Base-by-base conservation (phyloP, 2,888 invertebrate species). In the Gastrophysa polygoni region DNA sequence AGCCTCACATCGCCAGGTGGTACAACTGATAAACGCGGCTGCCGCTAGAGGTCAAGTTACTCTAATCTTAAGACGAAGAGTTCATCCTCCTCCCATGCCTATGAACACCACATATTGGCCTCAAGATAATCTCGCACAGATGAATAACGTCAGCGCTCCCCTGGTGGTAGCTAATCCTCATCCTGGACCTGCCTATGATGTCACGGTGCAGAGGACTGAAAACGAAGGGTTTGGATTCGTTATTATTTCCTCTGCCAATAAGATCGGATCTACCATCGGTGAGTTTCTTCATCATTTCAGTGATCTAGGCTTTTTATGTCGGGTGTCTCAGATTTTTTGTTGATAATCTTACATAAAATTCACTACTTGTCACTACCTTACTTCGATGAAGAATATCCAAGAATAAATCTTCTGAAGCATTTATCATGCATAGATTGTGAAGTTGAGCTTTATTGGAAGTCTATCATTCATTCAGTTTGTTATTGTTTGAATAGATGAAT, bases 171-270 rank as follows among this genome's bases (percentile, higher is more conserved):
- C 71, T 60, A 71, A 28, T 43, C 68, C 71, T 5, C 69, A 66
- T 43, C 74, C 86, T 84, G 74, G 86, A 84, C 56, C 17, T 77
- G 95, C 96, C 0, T 96, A 96, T 76, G 96, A 98, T 82, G 95
- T 98, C 3, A 91, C 93, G 1, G 93, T 98, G 1, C 91, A 91
- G 64, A 85, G 97, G 54, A 89, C 89, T 78, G 96, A 97, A 76
- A 93, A 91, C 68, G 98, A 99, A 82, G 98, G 98, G 3, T 99
- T 99, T 81, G 99, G 99, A 10, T 99, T 99, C 82, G 98, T 98
- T 50, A 97, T 99, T 71, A 98, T 98, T 73, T 97, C 98, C 0
- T 95, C 95, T 4, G 93, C 95, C 2, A 95, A 94, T 71, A 92
- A 91, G 82, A 90, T 91, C 66, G 92, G 92, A 24, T 92, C 92